Conservation (phyloP, 2,888 invertebrate species). For the Eutolmus rufibarbis region DNA sequence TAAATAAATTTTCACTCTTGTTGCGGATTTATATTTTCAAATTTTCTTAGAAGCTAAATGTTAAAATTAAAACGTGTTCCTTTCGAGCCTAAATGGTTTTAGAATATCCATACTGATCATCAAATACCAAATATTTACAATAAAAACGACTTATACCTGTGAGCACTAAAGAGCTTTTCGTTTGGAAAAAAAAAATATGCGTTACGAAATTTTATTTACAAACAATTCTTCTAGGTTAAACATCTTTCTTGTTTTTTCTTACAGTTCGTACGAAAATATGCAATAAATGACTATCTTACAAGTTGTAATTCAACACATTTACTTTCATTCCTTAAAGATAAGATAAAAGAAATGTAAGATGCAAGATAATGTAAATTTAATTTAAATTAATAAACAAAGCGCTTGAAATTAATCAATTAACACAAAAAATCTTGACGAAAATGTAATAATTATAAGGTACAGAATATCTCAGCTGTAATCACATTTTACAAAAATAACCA, state of each 20-base stretch:
- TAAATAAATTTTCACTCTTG: slow-evolving; percentile 18
- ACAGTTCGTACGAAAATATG: neutral
- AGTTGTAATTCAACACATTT: neutral
- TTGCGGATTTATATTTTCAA: slow-evolving; percentile 16
- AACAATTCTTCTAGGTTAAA: neutral
- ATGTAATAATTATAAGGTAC: no score
- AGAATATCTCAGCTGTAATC: no score
- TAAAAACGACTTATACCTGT: neutral
- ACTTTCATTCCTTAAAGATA: neutral
- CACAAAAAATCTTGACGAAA: no score
- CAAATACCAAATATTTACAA: neutral
- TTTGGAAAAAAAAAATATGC: neutral
- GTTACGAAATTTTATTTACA: neutral
- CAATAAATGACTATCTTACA: neutral
- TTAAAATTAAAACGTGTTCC: neutral
- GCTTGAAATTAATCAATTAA: no score
- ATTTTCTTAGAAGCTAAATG: slow-evolving; percentile 2
- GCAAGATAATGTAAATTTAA: no score
- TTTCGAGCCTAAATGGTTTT: neutral
- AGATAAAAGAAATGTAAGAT: neutral
- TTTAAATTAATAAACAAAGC: no score
- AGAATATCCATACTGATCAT: neutral
- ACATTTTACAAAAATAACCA: no score
- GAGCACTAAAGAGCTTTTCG: neutral
- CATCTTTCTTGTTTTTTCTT: neutral